Evolutionary conservation across 2,888 invertebrate species (phyloP), one percentile per base, ranked within the genome.

Genomic region (Scotopteryx bipunctaria): DNA sequence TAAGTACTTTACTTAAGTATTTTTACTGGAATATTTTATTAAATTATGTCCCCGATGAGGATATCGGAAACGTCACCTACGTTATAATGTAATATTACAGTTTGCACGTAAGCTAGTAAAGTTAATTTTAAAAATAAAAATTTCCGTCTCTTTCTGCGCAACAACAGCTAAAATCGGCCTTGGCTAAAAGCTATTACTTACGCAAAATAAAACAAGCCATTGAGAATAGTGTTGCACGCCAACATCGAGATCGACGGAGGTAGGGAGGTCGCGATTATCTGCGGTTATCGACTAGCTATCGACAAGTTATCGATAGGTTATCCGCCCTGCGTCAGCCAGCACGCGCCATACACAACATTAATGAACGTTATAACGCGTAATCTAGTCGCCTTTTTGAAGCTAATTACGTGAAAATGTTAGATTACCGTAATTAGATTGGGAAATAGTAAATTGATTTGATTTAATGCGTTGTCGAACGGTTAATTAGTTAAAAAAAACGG

Each of bases 331-430:
- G 68, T 61, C 67, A 62, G 50, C 62, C 65, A 50, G 76, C 76
- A 74, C 73, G 76, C 70, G 76, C 74, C 75, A 67, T 50, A 56
- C 41, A 5, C 25, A 15, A n/a, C 32, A 19, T 3, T 31, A 29
- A 27, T 21, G 8, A 37, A 35, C 44, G 13, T 23, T 27, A 21
- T 21, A 27, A 44, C 17, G 13, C 17, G 19, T 35, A 37, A 51
- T 44, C 31, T 29, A 19, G 29, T 41, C 51, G 51, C 36, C 27
- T 37, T 48, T 62, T 64, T 43, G 25, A n/a, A 11, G 57, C 46
- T 58, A 56, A 63, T 61, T 59, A 62, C 59, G 57, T 52, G 57
- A 63, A 57, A 59, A 61, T 47, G 49, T 36, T 45, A 17, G 32
- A 25, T 35, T 21, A 44, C 17, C 16, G n/a, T 36, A 27, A 52